These are phyloP conservation scores for Furcula furcula DNA, from an alignment of 2,888 invertebrate species.

Conservation along the genomic window DNA sequence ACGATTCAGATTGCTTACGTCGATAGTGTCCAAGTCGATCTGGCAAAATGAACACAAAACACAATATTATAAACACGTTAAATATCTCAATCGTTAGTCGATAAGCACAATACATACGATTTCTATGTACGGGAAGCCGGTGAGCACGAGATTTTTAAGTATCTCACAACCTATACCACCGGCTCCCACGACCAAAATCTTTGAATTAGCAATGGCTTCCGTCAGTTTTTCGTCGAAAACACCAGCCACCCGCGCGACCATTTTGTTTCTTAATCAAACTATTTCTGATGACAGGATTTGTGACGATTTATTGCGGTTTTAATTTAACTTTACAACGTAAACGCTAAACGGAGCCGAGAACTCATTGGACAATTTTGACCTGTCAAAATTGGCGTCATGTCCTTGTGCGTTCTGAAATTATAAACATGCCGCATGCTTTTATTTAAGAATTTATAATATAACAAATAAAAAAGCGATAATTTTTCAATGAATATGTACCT, in stretches of 20 bases:
- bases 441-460: no score
- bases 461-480: no score
- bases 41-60: conserved; percentile 70
- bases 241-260: conserved; percentile 86
- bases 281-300: conserved; percentile 16
- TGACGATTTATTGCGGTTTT: conserved; percentile 27
- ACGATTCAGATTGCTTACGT: conserved; percentile 98
- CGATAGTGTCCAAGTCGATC: conserved; percentile 99
- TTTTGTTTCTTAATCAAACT: conserved; percentile 48
- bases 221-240: conserved; percentile 85
- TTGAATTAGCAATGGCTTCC: conserved; percentile 85
- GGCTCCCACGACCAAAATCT: conserved; percentile 95
- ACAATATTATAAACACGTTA: conserved; percentile 38
- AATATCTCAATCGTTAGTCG: background rate
- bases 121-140: conserved; percentile 96
- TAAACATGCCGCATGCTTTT: conserved; percentile 7
- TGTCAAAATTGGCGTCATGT: conserved; percentile 66
- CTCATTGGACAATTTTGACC: conserved; percentile 29
- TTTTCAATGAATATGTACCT: no score
- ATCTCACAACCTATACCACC: conserved; percentile 99
- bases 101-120: conserved; percentile 85
- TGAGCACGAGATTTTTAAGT: conserved; percentile 96
- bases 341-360: conserved; percentile 36
- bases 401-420: conserved; percentile 29
- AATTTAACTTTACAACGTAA: conserved; percentile 30